phyloP scores from a whole-genome alignment of 1,140 invertebrate species.

The Bombus terrestris region DNA sequence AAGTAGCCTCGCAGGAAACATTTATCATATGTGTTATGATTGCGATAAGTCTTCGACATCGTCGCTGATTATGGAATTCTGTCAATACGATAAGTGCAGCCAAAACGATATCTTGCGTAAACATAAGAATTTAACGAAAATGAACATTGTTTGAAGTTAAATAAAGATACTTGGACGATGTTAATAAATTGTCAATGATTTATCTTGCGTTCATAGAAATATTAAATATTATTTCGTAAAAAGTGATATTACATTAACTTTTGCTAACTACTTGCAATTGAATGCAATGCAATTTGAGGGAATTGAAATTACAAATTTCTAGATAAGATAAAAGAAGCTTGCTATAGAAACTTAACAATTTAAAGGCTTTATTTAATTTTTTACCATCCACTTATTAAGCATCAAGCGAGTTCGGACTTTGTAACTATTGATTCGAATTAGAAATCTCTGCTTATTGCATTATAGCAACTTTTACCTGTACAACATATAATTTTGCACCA shows the following conservation, averaged over 20 bases:
- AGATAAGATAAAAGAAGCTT: neutral
- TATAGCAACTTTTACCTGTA: neutral
- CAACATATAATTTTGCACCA: neutral
- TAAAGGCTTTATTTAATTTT: neutral
- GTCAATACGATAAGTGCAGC: neutral
- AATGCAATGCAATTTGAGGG: too few species aligned
- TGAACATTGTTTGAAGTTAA: too few species aligned
- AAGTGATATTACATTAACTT: neutral
- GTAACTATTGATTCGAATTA: too few species aligned
- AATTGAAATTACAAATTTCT: neutral
- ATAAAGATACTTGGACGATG: neutral
- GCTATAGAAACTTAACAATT: neutral
- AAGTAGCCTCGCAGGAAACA: neutral
- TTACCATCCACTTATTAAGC: too few species aligned
- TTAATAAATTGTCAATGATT: neutral
- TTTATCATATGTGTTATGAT: neutral
- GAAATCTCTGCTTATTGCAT: neutral
- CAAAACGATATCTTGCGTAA: neutral
- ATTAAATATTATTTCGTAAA: neutral
- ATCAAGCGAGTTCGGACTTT: too few species aligned
- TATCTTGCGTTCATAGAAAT: too few species aligned
- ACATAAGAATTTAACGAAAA: neutral
- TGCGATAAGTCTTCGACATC: too few species aligned
- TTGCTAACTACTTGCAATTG: neutral
- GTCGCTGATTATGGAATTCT: neutral